A percentile compares a stretch with the other conserved stretches of the same genome.
Conservation (phyloP, 2,888 invertebrate species). For the Escarpia spicata region DNA sequence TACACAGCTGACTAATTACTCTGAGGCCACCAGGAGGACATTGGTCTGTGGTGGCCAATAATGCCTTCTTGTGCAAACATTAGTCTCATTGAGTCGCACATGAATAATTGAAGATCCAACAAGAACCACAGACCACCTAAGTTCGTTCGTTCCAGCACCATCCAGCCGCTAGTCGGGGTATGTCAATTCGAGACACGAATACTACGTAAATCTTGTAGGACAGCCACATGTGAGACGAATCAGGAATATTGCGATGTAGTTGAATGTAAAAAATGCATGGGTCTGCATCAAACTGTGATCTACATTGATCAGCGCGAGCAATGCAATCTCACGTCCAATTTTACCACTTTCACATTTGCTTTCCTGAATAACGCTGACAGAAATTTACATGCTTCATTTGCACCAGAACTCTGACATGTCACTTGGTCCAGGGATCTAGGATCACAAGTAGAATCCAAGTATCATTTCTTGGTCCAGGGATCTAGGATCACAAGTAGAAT, state of each 20-base stretch:
- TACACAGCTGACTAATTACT: neutral
- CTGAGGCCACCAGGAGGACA: neutral
- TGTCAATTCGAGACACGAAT: neutral
- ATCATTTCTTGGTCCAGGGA: too few species aligned
- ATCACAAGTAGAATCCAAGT: too few species aligned
- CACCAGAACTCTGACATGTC: neutral
- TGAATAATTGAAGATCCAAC: constrained; percentile 1
- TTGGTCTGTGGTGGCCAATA: neutral
- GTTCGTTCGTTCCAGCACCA: neutral
- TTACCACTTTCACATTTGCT: neutral
- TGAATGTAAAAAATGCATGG: neutral
- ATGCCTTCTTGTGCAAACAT: neutral
- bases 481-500: too few species aligned
- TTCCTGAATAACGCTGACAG: neutral
- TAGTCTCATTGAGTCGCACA: neutral
- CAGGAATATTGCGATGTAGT: neutral
- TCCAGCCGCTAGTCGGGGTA: neutral
- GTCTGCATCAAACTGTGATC: neutral
- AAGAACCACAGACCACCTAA: neutral
- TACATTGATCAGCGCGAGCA: neutral
- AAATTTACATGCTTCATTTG: neutral
- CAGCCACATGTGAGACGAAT: neutral
- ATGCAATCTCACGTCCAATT: constrained; percentile 13
- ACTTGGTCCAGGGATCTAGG: neutral
- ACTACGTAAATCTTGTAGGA: neutral